Evolutionary conservation across 2,113 vertebrate species (phyloP).

Genomic region (Pyxicephalus adspersus): DNA sequence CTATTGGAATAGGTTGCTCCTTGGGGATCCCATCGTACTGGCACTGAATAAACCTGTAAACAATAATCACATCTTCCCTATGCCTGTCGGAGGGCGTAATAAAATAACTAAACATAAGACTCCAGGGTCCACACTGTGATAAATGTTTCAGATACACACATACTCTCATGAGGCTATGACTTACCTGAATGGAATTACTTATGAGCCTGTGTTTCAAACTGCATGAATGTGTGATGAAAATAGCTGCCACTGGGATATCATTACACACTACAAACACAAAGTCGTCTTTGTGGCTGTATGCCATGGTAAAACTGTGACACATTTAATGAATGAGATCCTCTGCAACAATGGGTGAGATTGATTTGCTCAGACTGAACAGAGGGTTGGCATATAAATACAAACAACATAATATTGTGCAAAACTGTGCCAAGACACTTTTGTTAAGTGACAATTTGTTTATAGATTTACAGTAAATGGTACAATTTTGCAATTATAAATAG

Average conservation of each 20-base stretch:
- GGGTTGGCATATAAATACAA: too few species aligned
- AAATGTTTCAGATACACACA: background rate
- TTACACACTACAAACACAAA: background rate
- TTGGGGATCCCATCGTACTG: background rate
- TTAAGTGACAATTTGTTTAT: too few species aligned
- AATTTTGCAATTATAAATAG: too few species aligned
- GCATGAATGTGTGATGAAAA: background rate
- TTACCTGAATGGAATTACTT: background rate
- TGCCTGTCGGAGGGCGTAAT: slow-evolving; percentile 6
- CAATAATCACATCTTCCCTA: slow-evolving; percentile 17
- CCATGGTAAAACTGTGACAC: too few species aligned
- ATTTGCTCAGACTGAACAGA: background rate
- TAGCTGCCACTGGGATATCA: background rate
- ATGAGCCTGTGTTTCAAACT: too few species aligned
- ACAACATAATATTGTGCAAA: too few species aligned
- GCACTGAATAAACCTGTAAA: slow-evolving; percentile 1
- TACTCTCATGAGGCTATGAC: background rate
- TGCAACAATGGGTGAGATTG: background rate
- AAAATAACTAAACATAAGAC: slow-evolving; percentile 7
- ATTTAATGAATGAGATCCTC: background rate
- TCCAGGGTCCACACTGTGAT: background rate
- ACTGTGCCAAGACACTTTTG: too few species aligned
- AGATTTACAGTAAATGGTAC: too few species aligned
- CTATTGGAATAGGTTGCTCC: background rate
- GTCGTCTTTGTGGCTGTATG: background rate